A percentile compares a stretch with the other conserved stretches of the same genome.
These are phyloP conservation scores for Seriola quinqueradiata DNA, from an alignment of 2,113 vertebrate species.

Conservation along the genomic window DNA sequence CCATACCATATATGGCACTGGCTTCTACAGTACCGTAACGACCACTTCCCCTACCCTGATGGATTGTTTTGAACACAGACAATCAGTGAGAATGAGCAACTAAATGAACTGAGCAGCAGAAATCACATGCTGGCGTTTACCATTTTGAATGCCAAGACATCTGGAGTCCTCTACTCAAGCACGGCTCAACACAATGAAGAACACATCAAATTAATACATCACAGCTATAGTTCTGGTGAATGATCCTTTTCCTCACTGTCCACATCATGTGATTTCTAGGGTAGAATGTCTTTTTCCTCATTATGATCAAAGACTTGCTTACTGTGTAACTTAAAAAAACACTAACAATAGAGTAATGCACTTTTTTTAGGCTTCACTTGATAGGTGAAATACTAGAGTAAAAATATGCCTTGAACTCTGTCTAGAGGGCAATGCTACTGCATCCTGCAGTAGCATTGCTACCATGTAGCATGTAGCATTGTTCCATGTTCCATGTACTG, in stretches of 20 bases:
- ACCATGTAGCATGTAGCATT: too few relatives aligned
- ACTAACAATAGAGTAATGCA: background rate
- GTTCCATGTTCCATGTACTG: too few relatives aligned
- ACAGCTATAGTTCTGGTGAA: constrained; percentile 46
- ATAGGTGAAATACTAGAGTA: background rate
- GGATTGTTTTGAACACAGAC: constrained; percentile 61
- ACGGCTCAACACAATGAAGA: constrained; percentile 26
- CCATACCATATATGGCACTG: constrained; percentile 23
- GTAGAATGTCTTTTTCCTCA: constrained; percentile 36
- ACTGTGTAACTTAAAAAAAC: background rate
- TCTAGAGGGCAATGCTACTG: too few relatives aligned
- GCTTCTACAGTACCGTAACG: constrained; percentile 1
- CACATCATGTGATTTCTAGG: constrained; percentile 39
- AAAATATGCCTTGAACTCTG: background rate
- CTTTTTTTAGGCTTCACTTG: background rate
- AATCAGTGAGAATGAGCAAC: constrained; percentile 58
- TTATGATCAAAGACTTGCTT: constrained; percentile 43
- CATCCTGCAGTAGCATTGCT: too few relatives aligned
- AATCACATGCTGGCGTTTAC: constrained; percentile 52
- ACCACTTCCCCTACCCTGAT: constrained; percentile 36
- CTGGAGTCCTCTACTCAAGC: constrained; percentile 50
- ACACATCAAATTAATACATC: constrained; percentile 46
- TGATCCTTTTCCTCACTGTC: constrained; percentile 27
- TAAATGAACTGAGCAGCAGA: constrained; percentile 53
- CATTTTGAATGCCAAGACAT: constrained; percentile 57